Conservation (phyloP, 2,113 vertebrate genomes). For the Ellobius talpinus region DNA sequence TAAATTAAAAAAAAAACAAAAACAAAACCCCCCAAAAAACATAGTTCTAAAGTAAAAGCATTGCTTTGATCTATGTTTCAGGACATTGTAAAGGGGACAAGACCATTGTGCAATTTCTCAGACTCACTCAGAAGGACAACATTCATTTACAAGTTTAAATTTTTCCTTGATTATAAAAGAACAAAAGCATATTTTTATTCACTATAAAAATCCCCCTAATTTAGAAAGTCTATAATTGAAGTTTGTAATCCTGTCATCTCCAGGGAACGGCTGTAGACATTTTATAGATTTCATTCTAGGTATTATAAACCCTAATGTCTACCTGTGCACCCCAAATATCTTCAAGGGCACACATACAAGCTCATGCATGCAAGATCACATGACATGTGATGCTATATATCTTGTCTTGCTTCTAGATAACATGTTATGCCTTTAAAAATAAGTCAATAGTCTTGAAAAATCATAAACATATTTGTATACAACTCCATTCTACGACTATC, state of each 20-base stretch:
- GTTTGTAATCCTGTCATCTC: neutral
- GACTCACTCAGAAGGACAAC: neutral
- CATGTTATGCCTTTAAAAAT: neutral
- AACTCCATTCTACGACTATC: neutral
- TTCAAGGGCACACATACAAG: neutral
- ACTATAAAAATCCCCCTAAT: neutral
- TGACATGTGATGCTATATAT: neutral
- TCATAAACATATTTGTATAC: neutral
- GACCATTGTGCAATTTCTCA: neutral
- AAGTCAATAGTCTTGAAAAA: constrained; percentile 36
- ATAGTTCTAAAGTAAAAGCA: constrained; percentile 23
- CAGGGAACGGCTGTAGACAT: neutral
- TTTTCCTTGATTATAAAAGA: neutral
- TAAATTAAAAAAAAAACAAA: neutral
- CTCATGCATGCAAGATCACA: neutral
- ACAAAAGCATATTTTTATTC: neutral
- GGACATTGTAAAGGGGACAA: neutral
- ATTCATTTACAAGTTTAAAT: neutral
- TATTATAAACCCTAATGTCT: neutral
- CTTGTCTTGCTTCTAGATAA: neutral
- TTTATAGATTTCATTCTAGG: neutral
- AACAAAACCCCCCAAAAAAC: too few species aligned
- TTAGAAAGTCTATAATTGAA: neutral
- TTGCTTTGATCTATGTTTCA: constrained; percentile 22
- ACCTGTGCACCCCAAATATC: neutral